Evolutionary conservation across 2,113 vertebrate species (phyloP).

Genomic region (Scomber colias): DNA sequence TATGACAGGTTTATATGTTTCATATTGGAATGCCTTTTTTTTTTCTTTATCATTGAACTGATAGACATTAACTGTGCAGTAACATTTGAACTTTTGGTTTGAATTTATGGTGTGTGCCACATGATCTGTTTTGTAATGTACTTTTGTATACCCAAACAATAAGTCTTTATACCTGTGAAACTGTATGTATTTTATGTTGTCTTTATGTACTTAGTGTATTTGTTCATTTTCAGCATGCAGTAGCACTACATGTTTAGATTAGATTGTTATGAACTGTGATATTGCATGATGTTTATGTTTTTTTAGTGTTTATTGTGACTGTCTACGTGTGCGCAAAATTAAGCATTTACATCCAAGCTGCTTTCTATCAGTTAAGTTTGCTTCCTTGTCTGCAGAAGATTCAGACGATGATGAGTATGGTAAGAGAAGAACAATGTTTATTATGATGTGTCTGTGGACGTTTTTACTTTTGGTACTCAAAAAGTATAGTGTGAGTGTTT

Average conservation of each 20-base stretch:
- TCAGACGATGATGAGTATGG: constrained; percentile 71
- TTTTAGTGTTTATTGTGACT: background rate
- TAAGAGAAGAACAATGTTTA: constrained; percentile 64
- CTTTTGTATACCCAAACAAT: constrained; percentile 2
- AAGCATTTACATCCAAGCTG: constrained; percentile 50
- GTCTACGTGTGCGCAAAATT: constrained; percentile 1
- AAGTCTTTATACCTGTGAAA: background rate
- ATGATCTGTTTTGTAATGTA: background rate
- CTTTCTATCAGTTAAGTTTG: constrained; percentile 68
- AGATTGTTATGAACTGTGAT: background rate
- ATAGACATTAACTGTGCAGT: constrained; percentile 24
- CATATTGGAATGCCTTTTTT: background rate
- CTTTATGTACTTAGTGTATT: background rate
- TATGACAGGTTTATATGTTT: constrained; percentile 13
- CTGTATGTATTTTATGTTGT: background rate
- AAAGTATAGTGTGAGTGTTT: constrained; percentile 38
- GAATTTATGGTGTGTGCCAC: background rate
- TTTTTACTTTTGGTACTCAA: constrained; percentile 19
- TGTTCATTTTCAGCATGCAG: constrained; percentile 25
- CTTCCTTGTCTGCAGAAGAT: constrained; percentile 77
- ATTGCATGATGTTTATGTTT: constrained; percentile 24
- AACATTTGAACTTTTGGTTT: constrained; percentile 18
- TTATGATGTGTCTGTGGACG: background rate
- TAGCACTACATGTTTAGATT: background rate
- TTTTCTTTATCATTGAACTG: constrained; percentile 4